Base-by-base conservation (phyloP, 2,888 invertebrate genomes). In the Augochlorella aurata region DNA sequence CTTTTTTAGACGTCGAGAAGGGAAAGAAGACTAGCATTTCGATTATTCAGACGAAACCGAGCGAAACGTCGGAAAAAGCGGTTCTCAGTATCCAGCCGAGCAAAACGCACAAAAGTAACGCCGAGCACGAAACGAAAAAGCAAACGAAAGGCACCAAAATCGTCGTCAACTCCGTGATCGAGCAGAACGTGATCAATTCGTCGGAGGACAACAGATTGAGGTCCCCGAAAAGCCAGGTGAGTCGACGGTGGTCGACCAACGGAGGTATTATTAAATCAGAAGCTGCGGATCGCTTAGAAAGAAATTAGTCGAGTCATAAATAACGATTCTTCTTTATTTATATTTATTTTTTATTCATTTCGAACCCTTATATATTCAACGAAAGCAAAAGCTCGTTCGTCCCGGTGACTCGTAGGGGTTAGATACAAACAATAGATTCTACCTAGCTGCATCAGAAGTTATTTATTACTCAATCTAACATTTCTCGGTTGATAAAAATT, bases 31-130 rank as follows among this genome's bases (percentile, higher is more conserved):
- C 65, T 71, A 58, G 45, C 47, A 74, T 52, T 21, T 82, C 92
- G 61, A 79, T 90, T 44, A 93, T 93, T 72, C 90, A 92, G 81
- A 93, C 93, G 47, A 93, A 93, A 79, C 93, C 93, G n/a, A 77
- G 87, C 49, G 89, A 89, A 44, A 73, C 77, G 67, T 88, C 87
- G 71, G 92, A 93, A 86, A 92, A 91, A 81, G 85, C 72, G 52
- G 66, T 84, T 63, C 88, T 88, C 45, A 90, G 93, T 79, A 93
- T 93, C 58, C 92, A 92, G 71, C 93, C 93, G 44, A 93, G 93
- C 86, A 93, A 93, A 80, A 93, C 92, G 0, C 86, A 90, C 78
- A 93, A 92, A 82, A 85, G 78, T 63, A 88, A 88, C 38, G 68
- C 88, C 24, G 86, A 85, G n/a, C 86, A 81, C 0, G 92, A 92